Evolutionary conservation across 30 jellyfish, hydroid and myxozoan species (phyloP), one percentile per base, ranked within the genome.

Genomic region (Mastigias papua): DNA sequence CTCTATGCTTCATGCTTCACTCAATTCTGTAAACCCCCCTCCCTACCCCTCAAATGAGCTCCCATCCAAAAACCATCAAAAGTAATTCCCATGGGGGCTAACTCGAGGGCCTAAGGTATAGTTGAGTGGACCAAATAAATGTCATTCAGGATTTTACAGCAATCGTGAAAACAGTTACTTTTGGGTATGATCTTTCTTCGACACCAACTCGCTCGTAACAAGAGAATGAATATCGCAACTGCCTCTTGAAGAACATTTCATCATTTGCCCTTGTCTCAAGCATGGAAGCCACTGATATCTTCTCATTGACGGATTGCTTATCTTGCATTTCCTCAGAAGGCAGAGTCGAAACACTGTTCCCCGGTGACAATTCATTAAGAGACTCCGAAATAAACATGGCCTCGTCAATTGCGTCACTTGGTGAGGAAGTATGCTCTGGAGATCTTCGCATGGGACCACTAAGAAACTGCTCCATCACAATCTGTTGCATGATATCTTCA

Each of bases 401-500:
- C 0, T 82, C 30, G 21, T 37, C 87, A 42, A 89, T 26, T 6
- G 73, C 48, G 10, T 67, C 54, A 46, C 26, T 54, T 17, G 82
- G 76, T 25, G 88, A 61, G n/a, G 84, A 67, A 4, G 57, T 27
- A 4, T 34, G 74, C 58, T 26, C 34, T 29, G 90, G 67, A 33
- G 67, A 11, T 35, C 20, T 29, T 50, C 48, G 64, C 49, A 51
- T 73, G 30, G 89, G 73, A 37, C 86, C 85, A 35, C 85, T 26
- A 22, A 95, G 80, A 23, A 86, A 35, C 54, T 86, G 94, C 34
- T 79, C 88, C 98, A 90, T 95, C 63, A 86, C 19, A 16, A 95
- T 76, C 70, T 95, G 99, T 62, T 95, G 96, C 49, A 95, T 95
- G 2, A 95, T 32, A 67, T 95, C 97, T 46, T 86, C 82, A 48